Evolutionary conservation across 1,140 invertebrate species (phyloP).

Genomic region (Drosophila littoralis): DNA sequence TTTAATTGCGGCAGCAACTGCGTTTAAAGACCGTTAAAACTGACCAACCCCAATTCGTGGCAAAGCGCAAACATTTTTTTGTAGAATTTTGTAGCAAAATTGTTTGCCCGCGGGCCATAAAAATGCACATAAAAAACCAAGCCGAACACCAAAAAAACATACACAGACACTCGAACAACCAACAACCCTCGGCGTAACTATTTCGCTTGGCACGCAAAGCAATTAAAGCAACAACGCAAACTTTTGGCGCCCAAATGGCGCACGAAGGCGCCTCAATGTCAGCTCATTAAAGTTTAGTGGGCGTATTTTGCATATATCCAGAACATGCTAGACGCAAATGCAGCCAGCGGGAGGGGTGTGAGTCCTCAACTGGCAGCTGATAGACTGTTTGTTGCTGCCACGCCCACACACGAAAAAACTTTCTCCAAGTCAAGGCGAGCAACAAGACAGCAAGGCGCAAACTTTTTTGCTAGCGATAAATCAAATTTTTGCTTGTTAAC

Average conservation of each 20-base stretch:
- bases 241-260: slow-evolving; percentile 75
- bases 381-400: slow-evolving; percentile 50
- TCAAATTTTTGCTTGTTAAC: slow-evolving; percentile 77
- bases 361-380: slow-evolving; percentile 42
- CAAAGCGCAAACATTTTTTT: slow-evolving; percentile 13
- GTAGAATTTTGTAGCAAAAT: slow-evolving; percentile 56
- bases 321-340: slow-evolving; percentile 37
- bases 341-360: slow-evolving; percentile 15
- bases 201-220: slow-evolving; percentile 59
- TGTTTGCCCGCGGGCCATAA: slow-evolving; percentile 51
- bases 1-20: slow-evolving; percentile 7
- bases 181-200: slow-evolving; percentile 11
- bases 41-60: slow-evolving; percentile 60
- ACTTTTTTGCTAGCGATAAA: slow-evolving; percentile 66
- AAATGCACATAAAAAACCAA: slow-evolving; percentile 66
- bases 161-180: slow-evolving; percentile 24
- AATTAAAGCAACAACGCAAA: slow-evolving; percentile 67
- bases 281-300: slow-evolving; percentile 78
- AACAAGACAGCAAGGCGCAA: slow-evolving; percentile 29
- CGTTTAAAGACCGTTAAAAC: slow-evolving; percentile 31
- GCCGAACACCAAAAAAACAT: background rate
- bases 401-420: slow-evolving; percentile 31
- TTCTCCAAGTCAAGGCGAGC: slow-evolving; percentile 42
- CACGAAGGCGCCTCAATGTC: slow-evolving; percentile 75
- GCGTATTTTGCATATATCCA: slow-evolving; percentile 59